Evolutionary conservation across 2,888 invertebrate genomes (phyloP).

Genomic region (Machimus rusticus): DNA sequence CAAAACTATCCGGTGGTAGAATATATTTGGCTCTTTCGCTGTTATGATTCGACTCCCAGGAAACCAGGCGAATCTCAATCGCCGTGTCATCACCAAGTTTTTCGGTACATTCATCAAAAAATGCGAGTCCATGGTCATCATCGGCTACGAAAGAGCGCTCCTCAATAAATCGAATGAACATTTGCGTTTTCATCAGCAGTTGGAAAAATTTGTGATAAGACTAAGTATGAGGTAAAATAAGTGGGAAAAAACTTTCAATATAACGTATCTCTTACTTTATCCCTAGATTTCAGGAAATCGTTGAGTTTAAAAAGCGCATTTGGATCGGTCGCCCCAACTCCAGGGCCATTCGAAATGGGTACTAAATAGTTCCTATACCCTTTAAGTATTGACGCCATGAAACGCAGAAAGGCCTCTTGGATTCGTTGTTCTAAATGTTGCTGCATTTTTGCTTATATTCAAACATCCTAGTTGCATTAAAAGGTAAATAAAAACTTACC

Average conservation of each 20-base stretch:
- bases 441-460: slow-evolving; percentile 59
- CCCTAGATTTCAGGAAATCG: slow-evolving; percentile 86
- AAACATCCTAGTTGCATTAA: neutral
- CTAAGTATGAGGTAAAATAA: slow-evolving; percentile 56
- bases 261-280: slow-evolving; percentile 68
- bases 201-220: slow-evolving; percentile 88
- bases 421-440: slow-evolving; percentile 90
- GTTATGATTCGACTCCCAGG: slow-evolving; percentile 78
- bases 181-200: slow-evolving; percentile 90
- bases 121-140: slow-evolving; percentile 92
- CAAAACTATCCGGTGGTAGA: slow-evolving; percentile 83
- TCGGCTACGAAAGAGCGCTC: slow-evolving; percentile 99
- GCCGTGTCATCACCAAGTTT: slow-evolving; percentile 70
- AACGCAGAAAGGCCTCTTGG: slow-evolving; percentile 95
- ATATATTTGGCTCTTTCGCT: slow-evolving; percentile 95
- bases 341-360: slow-evolving; percentile 93
- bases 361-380: slow-evolving; percentile 88
- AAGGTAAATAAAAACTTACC: slow-evolving; percentile 49
- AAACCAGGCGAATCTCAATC: slow-evolving; percentile 74
- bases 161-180: slow-evolving; percentile 98
- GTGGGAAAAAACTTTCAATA: neutral
- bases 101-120: slow-evolving; percentile 97
- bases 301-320: slow-evolving; percentile 93
- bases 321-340: slow-evolving; percentile 93
- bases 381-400: slow-evolving; percentile 90